Conservation (phyloP, 1,140 invertebrate genomes). For the Panonychus citri region DNA sequence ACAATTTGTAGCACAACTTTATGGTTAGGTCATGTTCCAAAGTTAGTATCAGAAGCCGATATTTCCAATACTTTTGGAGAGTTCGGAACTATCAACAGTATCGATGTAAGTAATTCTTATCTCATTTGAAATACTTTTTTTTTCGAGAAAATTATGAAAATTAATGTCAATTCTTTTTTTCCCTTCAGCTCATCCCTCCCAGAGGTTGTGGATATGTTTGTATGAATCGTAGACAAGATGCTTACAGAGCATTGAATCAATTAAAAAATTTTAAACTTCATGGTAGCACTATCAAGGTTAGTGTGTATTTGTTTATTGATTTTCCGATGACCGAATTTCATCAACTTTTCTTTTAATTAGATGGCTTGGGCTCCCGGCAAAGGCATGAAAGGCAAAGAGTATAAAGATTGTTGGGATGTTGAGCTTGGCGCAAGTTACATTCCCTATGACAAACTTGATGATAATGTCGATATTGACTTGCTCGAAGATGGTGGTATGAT, state of each 20-base stretch:
- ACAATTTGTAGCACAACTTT: slow-evolving; percentile 71
- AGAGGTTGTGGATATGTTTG: slow-evolving; percentile 90
- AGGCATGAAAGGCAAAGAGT: slow-evolving; percentile 80
- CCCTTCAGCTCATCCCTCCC: slow-evolving; percentile 50
- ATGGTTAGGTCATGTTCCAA: slow-evolving; percentile 92
- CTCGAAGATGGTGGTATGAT: slow-evolving; percentile 80
- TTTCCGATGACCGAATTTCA: slow-evolving; percentile 15
- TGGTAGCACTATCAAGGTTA: slow-evolving; percentile 42
- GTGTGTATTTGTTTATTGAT: slow-evolving; percentile 25
- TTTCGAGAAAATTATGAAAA: too few species aligned
- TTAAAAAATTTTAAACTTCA: slow-evolving; percentile 72
- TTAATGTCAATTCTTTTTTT: slow-evolving; percentile 1
- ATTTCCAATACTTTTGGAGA: slow-evolving; percentile 72
- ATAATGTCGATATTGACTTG: slow-evolving; percentile 43
- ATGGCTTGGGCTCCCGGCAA: slow-evolving; percentile 89
- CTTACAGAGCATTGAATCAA: slow-evolving; percentile 53
- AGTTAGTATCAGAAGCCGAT: slow-evolving; percentile 75
- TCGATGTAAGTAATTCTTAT: slow-evolving; percentile 36
- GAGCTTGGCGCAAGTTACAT: slow-evolving; percentile 79
- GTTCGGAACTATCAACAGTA: slow-evolving; percentile 69
- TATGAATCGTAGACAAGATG: slow-evolving; percentile 79
- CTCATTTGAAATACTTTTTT: slow-evolving; percentile 4
- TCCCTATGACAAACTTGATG: slow-evolving; percentile 59
- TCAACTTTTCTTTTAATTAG: slow-evolving; percentile 24
- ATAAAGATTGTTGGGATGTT: slow-evolving; percentile 90